Base-by-base conservation (phyloP, 2,797 vertebrate genomes). In the Mallotus villosus region DNA sequence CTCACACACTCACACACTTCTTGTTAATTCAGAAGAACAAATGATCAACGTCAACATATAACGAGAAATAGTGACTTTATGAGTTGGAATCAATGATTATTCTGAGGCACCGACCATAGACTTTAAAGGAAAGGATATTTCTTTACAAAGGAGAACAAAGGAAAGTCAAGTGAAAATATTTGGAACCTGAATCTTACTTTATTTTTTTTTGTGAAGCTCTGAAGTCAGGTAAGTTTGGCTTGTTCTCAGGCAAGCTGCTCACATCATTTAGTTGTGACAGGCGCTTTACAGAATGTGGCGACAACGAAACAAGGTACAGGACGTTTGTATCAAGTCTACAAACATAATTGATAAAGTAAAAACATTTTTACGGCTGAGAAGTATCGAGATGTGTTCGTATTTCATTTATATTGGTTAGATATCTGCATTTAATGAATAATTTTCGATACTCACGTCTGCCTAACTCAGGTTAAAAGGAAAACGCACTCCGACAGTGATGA, bases 1-100 rank as follows among this genome's bases (percentile, higher is more conserved):
- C 93, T 94, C 95, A 95, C 95, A 93, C 94, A 95, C 95, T 95
- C 95, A 94, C 95, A 95, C 95, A 96, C 96, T 97, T 97, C 94
- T 96, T 95, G 95, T 96, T 97, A 97, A 99, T 98, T 98, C 97
- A 94, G 93, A 94, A 95, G 95, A 96, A 96, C 95, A 96, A 97
- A 97, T 97, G 95, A 97, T 95, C 91, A 89, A 86, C 91, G 90
- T 89, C 90, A 90, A 93, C 94, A 95, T 95, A 97, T 95, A 97
- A 94, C 92, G 93, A 91, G 91, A 94, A 92, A 96, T 95, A 95
- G 95, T 95, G 94, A 95, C 95, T 96, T 94, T 94, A 93, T 89
- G 95, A 98, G 94, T 96, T 95, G 93, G 93, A 91, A 78, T 91
- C 91, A 88, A 88, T 92, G 88, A 82, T 92, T 87, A 89, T 92